Conservation (phyloP, 2,113 vertebrate species). For the Thermophis baileyi region DNA sequence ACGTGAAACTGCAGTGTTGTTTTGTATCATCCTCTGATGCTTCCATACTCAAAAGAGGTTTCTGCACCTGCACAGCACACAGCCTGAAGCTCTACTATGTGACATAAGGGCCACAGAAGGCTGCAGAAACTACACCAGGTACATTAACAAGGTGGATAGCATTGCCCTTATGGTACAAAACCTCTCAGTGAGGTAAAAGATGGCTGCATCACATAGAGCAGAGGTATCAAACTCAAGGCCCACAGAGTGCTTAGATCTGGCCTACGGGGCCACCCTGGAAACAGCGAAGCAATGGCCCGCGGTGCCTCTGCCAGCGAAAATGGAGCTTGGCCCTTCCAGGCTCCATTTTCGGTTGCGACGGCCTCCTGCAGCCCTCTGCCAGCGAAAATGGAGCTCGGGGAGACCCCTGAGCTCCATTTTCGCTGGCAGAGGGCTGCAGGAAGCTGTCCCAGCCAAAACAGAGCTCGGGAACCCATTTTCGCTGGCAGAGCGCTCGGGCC, state of each 20-base stretch:
- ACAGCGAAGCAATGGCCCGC: accelerated
- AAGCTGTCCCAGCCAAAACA: too few relatives aligned
- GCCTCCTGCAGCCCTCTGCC: too few relatives aligned
- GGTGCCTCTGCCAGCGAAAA: too few relatives aligned
- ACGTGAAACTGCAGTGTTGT: neutral
- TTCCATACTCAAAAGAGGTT: neutral
- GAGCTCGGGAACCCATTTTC: too few relatives aligned
- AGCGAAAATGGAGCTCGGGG: too few relatives aligned
- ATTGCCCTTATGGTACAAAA: neutral
- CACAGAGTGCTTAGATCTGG: too few relatives aligned
- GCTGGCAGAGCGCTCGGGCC: too few relatives aligned
- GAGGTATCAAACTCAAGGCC: too few relatives aligned
- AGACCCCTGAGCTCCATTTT: too few relatives aligned
- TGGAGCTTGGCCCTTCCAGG: too few relatives aligned
- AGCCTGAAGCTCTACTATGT: neutral
- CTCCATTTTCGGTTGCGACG: accelerated
- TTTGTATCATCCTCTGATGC: neutral
- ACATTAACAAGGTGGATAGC: neutral
- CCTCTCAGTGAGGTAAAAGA: neutral
- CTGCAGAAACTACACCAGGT: neutral
- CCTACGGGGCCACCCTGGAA: too few relatives aligned
- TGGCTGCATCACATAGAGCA: neutral
- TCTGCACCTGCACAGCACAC: neutral
- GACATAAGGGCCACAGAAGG: neutral
- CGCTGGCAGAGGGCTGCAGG: too few relatives aligned